Evolutionary conservation across 2,888 invertebrate genomes (phyloP), one percentile per base, ranked within the genome.

Genomic region (Xiphydria camelus): DNA sequence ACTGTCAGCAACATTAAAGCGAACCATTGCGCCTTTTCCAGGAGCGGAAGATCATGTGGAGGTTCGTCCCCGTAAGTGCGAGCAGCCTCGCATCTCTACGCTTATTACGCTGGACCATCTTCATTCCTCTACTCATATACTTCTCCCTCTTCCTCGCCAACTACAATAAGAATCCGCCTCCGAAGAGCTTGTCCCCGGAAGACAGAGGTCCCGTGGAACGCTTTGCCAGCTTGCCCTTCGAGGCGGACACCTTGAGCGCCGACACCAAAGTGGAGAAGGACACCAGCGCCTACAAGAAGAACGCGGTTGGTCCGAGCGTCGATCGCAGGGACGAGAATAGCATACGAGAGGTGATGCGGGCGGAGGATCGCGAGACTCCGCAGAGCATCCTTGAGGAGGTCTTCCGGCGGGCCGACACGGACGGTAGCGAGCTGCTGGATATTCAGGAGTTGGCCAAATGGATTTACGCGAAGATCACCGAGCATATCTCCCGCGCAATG

Each of bases 401-500:
- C n/a, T 75, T 75, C 35, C 53, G 47, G 1, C 84, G 84, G 51
- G 86, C 86, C 4, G 87, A 87, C 62, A 74, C 72, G 9, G 80
- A 85, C 64, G 76, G 75, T 26, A 82, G 85, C 60, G 73, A 76
- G 3, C 76, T 79, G 33, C 64, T 87, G 33, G 82, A 81, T 51
- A 80, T 82, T 14, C 80, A 80, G 53, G 88, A 88, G 68, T 60
- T 88, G 41, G 79, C 85, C 1, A 77, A 79, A 53, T 87, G 86
- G 79, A 87, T 88, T 20, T 81, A 85, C 52, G 73, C 76, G 9
- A 84, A 84, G 73, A 86, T 87, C 33, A 81, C 82, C 21, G 83
- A 86, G 45, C 88, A 88, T 62, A 85, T 88, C 51, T 80, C 83
- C 19, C 78, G 81, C 43, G 86, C 87, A 0, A 80, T 87, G 55